Base-by-base conservation (phyloP, 2,797 vertebrate genomes). In the Gymnothorax reevesii region DNA sequence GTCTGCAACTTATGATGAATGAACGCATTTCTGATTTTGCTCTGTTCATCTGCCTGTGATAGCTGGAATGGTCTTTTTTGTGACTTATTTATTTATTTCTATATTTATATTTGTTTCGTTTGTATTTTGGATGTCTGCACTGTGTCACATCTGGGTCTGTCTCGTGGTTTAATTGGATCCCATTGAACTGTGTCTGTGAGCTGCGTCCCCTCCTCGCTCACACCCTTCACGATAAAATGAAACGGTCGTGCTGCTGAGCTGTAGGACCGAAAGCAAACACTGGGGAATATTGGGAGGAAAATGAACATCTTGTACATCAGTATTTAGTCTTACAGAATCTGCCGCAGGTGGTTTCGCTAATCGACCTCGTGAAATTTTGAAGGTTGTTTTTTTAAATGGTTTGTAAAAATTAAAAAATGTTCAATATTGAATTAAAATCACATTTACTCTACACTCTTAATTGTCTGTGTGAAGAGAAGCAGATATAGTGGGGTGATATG, bases 1-100 rank as follows among this genome's bases (percentile, higher is more conserved):
- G 94, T 94, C 94, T 94, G 92, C 93, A 96, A 96, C 95, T 95
- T 96, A 95, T 96, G 95, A 96, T 96, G 94, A 95, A 96, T 94
- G 94, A 95, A 95, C 94, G 94, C 93, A 94, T 95, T 92, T 95
- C 93, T 93, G 94, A 92, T 92, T 94, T 91, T 90, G 91, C 94
- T 90, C 88, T 93, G 93, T 95, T 94, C 93, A 94, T 95, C 94
- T 94, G 89, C 89, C 92, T 93, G 89, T 94, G 94, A 94, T 93
- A 94, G 94, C 93, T 94, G n/a, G 15, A 73, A 52, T 27, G 49
- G 75, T 62, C 83, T 89, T 75, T 71, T 80, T 49, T 91, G 86
- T 91, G 89, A 91, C 84, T 64, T 25, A 4, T 27, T 87, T 90
- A 83, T 89, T 8, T 4, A 66, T 66, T 66, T 66, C 6, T 66